A percentile compares a stretch with the other conserved stretches of the same genome.
Conservation (phyloP, 1,140 invertebrate genomes). For the Bombus cullumanus region DNA sequence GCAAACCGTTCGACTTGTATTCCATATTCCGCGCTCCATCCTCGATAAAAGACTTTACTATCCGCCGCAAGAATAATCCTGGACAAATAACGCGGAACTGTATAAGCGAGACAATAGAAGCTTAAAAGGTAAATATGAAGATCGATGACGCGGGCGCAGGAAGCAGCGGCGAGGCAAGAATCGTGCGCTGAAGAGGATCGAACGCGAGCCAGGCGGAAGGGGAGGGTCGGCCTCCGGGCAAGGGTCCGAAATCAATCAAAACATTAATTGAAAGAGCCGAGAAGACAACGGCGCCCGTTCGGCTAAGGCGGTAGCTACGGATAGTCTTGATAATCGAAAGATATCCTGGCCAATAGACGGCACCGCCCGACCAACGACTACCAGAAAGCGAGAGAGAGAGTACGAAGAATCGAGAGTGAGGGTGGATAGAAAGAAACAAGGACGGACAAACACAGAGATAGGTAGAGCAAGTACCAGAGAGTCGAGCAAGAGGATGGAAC, state of each 20-base stretch:
- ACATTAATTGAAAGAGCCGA: slow-evolving; percentile 83
- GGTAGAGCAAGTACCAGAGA: no score
- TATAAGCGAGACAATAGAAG: slow-evolving; percentile 23
- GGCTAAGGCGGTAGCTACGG: slow-evolving; percentile 71
- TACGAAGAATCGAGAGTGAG: neutral
- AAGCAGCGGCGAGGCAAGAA: slow-evolving; percentile 36
- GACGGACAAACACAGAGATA: neutral
- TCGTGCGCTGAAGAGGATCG: slow-evolving; percentile 36
- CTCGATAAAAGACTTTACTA: neutral
- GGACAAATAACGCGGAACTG: slow-evolving; percentile 22
- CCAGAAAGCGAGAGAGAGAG: slow-evolving; percentile 11
- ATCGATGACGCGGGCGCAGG: slow-evolving; percentile 41
- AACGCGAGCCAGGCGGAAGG: slow-evolving; percentile 49
- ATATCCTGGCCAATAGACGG: slow-evolving; percentile 74
- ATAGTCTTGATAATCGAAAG: slow-evolving; percentile 81
- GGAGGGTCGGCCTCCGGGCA: slow-evolving; percentile 60
- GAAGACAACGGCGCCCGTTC: slow-evolving; percentile 79
- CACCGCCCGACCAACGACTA: slow-evolving; percentile 61
- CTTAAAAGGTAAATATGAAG: slow-evolving; percentile 55
- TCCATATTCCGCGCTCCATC: no score
- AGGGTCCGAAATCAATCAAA: slow-evolving; percentile 82
- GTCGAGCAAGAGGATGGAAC: slow-evolving; percentile 50
- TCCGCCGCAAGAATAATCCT: slow-evolving; percentile 17
- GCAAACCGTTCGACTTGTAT: neutral
- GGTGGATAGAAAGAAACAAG: neutral